Evolutionary conservation across 1,140 invertebrate species (phyloP), one percentile per base, ranked within the genome.

Genomic region (Centruroides sculpturatus): DNA sequence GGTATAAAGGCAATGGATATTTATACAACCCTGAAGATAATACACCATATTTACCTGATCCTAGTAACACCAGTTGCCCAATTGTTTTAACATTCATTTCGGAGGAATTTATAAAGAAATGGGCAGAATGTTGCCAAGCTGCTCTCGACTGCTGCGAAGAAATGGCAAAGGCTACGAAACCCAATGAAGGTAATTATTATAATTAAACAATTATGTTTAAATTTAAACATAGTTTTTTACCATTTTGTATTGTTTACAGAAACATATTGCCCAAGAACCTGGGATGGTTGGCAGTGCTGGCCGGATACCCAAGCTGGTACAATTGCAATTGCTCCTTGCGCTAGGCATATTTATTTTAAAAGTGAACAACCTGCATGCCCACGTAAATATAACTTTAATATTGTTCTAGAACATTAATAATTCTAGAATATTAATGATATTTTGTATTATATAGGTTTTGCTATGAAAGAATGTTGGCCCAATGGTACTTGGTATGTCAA

Each of bases 231-330:
- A 34, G 12, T 13, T 51, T 6, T 11, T 0, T 34, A 13, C 6
- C 12, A 51, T 34, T 34, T 51, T 51, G 6, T 51, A 1, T 3
- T 51, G 12, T 13, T 51, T 34, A 34, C 8, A 41, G 41, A 8
- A 8, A 41, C 8, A 41, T 35, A 46, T 5, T 63, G 61, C 67
- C 74, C 74, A 3, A 59, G 69, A 10, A 76, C 73, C 0, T 78
- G 76, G 76, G 76, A 78, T 61, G 76, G 76, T 3, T 78, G 76
- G 75, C 69, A 71, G 49, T 78, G 77, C 60, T 77, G 74, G 71
- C 58, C 63, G 10, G 56, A 67, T 11, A 67, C 69, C n/a, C 61
- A 55, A 13, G 67, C 67, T 13, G 65, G 64, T 10, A 41, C 61
- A 61, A 55, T 62, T 5, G 65, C 68, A 1, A 36, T 67, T 34